A percentile compares a stretch with the other conserved stretches of the same genome.
Conservation (phyloP, 2,113 vertebrate species). For the Nerophis ophidion region DNA sequence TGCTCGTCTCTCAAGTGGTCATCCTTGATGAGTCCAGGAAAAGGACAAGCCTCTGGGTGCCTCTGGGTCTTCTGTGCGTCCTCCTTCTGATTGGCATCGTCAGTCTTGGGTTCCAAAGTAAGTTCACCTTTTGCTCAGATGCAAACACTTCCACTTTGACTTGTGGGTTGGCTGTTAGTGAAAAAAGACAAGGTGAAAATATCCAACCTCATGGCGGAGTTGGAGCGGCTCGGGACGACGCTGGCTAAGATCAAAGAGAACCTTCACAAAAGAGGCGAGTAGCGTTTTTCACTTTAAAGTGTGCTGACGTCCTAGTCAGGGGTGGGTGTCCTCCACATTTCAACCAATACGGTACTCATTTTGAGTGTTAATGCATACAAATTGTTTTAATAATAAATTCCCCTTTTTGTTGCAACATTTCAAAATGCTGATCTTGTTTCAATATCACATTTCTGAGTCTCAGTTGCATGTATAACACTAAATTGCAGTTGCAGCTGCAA, state of each 20-base stretch:
- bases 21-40: neutral
- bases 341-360: too few species aligned
- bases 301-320: too few species aligned
- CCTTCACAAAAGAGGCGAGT: too few species aligned
- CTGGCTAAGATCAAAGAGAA: neutral
- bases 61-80: slow-evolving; percentile 19
- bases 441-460: too few species aligned
- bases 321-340: too few species aligned
- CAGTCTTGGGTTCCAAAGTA: slow-evolving; percentile 26
- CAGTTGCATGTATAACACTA: too few species aligned
- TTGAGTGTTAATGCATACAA: too few species aligned
- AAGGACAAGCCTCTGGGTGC: slow-evolving; percentile 1
- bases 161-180: slow-evolving; percentile 21
- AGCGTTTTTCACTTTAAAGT: too few species aligned
- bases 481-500: too few species aligned
- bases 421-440: too few species aligned
- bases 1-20: slow-evolving; percentile 12
- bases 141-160: neutral
- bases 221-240: neutral
- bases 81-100: slow-evolving; percentile 34
- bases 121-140: neutral
- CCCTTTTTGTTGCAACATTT: too few species aligned
- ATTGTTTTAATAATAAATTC: too few species aligned
- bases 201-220: neutral
- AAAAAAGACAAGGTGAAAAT: neutral